A percentile compares a stretch with the other conserved stretches of the same genome.
phyloP scores from a whole-genome alignment of 2,797 vertebrate genomes.

The Echeneis naucrates region DNA sequence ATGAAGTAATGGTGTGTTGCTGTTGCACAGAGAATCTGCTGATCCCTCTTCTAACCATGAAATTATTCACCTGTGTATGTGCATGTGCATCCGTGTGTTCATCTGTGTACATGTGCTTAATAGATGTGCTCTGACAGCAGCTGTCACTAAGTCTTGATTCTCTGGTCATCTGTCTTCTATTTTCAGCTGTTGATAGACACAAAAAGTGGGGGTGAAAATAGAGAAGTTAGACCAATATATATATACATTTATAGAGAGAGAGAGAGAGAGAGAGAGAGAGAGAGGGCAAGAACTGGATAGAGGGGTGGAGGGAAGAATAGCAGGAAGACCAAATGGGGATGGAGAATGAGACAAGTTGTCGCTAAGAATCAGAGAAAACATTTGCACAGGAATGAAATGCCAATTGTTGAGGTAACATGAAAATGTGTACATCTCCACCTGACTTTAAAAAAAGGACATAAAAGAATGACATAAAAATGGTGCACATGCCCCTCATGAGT shows the following conservation, averaged over 20 bases:
- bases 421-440: conserved; percentile 7
- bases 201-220: conserved; percentile 27
- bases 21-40: conserved; percentile 51
- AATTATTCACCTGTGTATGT: conserved; percentile 43
- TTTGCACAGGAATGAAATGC: conserved; percentile 13
- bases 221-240: no score
- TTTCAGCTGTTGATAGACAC: conserved; percentile 45
- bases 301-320: background rate
- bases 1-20: conserved; percentile 49
- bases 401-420: conserved; percentile 10
- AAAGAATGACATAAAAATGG: background rate
- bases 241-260: no score
- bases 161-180: conserved; percentile 58
- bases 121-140: conserved; percentile 60
- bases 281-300: conserved; percentile 6
- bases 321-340: conserved; percentile 5
- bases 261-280: conserved; percentile 8
- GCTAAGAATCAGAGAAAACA: conserved; percentile 14
- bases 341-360: conserved; percentile 1
- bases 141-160: conserved; percentile 67
- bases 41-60: conserved; percentile 41
- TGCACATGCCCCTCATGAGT: background rate
- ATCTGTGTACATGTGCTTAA: conserved; percentile 45
- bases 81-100: background rate
- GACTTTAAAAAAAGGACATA: background rate